Conservation (phyloP, 2,113 vertebrate genomes). For the Glareola pratincola region DNA sequence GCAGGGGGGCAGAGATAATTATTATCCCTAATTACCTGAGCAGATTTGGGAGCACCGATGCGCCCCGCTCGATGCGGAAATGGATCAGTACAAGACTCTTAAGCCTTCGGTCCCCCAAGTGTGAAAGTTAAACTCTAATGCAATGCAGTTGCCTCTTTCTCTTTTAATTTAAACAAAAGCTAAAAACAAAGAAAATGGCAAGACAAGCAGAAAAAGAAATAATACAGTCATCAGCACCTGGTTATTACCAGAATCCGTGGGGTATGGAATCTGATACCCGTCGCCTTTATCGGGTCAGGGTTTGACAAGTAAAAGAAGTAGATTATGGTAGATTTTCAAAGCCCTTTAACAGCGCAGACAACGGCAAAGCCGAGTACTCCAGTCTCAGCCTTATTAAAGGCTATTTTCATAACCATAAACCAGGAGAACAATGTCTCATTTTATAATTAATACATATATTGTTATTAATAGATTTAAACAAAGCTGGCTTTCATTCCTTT, state of each 20-base stretch:
- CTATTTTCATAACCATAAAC: slow-evolving; percentile 9
- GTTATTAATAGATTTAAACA: slow-evolving; percentile 62
- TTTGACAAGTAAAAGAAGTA: slow-evolving; percentile 1
- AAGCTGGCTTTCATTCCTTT: slow-evolving; percentile 65
- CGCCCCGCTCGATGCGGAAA: not conserved
- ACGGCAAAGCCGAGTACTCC: not conserved
- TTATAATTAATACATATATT: slow-evolving; percentile 46
- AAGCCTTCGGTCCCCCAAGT: not conserved
- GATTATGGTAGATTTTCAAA: not conserved
- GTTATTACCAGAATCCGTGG: not conserved
- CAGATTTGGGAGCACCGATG: not conserved
- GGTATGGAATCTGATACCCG: not conserved
- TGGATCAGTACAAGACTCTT: not conserved
- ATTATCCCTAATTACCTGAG: not conserved
- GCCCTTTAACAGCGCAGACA: not conserved
- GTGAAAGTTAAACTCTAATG: not conserved
- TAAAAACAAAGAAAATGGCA: not conserved
- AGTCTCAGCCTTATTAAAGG: not conserved
- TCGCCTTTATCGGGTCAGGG: not conserved
- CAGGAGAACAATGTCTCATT: not conserved
- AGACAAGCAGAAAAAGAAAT: not conserved
- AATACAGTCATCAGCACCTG: not conserved
- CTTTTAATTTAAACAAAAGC: not conserved
- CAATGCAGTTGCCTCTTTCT: not conserved
- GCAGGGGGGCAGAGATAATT: not conserved